Percentiles rank a stretch among this genome's conserved stretches.
Evolutionary conservation across 92 coral and sea anemone genomes (phyloP).

Genomic region (Meandrina meandrites): DNA sequence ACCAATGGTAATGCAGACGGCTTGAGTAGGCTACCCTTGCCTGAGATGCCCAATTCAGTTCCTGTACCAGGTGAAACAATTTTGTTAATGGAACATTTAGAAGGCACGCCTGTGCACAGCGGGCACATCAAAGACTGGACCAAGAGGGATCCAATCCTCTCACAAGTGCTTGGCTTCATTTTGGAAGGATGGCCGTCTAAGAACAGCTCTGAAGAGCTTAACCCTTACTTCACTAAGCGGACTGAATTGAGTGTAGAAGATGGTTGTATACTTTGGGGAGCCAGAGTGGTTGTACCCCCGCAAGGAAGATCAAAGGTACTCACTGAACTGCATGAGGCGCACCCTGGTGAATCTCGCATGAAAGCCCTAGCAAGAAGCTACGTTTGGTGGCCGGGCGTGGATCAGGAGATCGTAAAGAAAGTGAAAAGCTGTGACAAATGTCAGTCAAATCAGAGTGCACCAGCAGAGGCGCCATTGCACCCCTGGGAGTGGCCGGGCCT

Average conservation of each 20-base stretch:
- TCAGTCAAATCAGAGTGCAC: constrained; percentile 46
- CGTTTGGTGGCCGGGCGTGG: constrained; percentile 69
- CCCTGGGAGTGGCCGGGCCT: constrained; percentile 61
- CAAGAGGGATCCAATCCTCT: constrained; percentile 51
- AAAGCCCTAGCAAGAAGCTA: constrained; percentile 53
- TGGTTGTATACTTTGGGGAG: constrained; percentile 65
- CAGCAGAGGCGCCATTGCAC: constrained; percentile 53
- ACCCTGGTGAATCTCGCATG: constrained; percentile 61
- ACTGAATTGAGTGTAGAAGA: constrained; percentile 67
- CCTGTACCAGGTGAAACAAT: constrained; percentile 64
- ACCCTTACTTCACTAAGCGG: constrained; percentile 41
- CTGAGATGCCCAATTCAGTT: constrained; percentile 36
- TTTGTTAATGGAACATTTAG: constrained; percentile 56
- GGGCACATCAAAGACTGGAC: constrained; percentile 59
- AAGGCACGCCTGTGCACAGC: constrained; percentile 54
- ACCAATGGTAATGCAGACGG: constrained; percentile 66
- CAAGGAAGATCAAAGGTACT: constrained; percentile 49
- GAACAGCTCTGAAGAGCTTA: constrained; percentile 35
- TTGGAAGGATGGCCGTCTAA: constrained; percentile 58
- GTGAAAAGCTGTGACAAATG: too few species aligned
- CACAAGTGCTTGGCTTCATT: constrained; percentile 49
- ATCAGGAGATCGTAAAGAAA: constrained; percentile 46
- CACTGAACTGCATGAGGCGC: constrained; percentile 56
- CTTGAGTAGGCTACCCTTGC: constrained; percentile 60
- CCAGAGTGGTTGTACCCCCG: constrained; percentile 59